Evolutionary conservation across 2,888 invertebrate genomes (phyloP).

Genomic region (Steromphala cineraria): DNA sequence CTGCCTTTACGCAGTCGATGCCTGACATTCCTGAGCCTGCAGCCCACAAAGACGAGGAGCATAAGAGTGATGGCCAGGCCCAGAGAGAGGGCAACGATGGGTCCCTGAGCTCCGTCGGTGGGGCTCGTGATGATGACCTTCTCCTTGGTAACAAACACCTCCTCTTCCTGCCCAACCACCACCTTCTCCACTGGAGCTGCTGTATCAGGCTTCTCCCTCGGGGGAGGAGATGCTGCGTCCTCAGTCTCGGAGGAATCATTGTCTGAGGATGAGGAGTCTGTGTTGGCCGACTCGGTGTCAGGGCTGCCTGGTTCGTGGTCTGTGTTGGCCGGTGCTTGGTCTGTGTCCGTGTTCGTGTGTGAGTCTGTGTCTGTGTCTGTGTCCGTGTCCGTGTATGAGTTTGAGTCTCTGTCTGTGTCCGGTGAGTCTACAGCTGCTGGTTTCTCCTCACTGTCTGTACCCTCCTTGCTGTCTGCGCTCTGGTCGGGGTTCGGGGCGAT

Average conservation of each 20-base stretch:
- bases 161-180: conserved; percentile 2
- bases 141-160: conserved; percentile 27
- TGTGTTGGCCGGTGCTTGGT: conserved; percentile 21
- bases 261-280: no score
- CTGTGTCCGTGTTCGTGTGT: background rate
- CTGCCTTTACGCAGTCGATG: conserved; percentile 85
- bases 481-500: background rate
- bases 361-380: background rate
- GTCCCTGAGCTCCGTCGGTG: conserved; percentile 61
- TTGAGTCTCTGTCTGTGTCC: background rate
- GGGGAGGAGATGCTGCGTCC: background rate
- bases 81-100: conserved; percentile 71
- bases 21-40: conserved; percentile 86
- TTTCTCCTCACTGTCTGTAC: background rate
- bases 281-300: no score
- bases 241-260: background rate
- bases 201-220: background rate
- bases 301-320: background rate
- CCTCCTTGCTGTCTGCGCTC: background rate
- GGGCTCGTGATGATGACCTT: conserved; percentile 51
- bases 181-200: background rate
- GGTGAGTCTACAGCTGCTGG: background rate
- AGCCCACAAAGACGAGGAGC: conserved; percentile 87
- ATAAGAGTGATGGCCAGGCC: conserved; percentile 88
- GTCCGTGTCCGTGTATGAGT: background rate